Evolutionary conservation across 2,797 vertebrate species (phyloP).

Genomic region (Intellagama lesueurii): DNA sequence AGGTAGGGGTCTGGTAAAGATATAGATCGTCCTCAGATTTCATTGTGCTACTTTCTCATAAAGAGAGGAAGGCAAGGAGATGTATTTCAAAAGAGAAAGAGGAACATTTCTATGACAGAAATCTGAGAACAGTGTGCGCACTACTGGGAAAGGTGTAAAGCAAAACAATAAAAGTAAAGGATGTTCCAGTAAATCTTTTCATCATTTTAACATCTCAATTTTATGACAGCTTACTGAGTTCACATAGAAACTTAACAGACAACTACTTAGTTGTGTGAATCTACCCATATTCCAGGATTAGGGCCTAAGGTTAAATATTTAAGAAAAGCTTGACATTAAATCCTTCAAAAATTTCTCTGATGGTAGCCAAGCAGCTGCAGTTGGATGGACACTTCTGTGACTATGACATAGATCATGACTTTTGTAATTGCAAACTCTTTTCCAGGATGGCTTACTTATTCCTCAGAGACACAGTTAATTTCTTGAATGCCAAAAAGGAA

Average conservation of each 20-base stretch:
- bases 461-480: constrained; percentile 3
- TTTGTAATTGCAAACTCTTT: constrained; percentile 14
- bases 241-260: not conserved
- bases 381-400: not conserved
- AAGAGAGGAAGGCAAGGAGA: not conserved
- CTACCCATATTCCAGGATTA: not conserved
- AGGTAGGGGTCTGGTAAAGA: not conserved
- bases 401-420: not conserved
- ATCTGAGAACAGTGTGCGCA: not conserved
- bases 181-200: not conserved
- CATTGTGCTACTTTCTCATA: not conserved
- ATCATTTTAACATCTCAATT: not conserved
- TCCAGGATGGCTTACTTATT: constrained; percentile 13
- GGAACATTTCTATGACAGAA: not conserved
- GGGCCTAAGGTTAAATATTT: not conserved
- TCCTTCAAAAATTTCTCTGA: not conserved
- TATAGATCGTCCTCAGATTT: not conserved
- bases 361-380: not conserved
- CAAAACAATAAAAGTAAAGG: not conserved
- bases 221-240: not conserved
- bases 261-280: not conserved
- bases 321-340: constrained; percentile 5
- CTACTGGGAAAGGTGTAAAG: not conserved
- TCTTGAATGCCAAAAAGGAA: constrained; percentile 18
- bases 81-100: not conserved